Percentiles rank a stretch among this genome's conserved stretches.
Conservation (phyloP, 2,113 vertebrate species). For the Laticauda colubrina region DNA sequence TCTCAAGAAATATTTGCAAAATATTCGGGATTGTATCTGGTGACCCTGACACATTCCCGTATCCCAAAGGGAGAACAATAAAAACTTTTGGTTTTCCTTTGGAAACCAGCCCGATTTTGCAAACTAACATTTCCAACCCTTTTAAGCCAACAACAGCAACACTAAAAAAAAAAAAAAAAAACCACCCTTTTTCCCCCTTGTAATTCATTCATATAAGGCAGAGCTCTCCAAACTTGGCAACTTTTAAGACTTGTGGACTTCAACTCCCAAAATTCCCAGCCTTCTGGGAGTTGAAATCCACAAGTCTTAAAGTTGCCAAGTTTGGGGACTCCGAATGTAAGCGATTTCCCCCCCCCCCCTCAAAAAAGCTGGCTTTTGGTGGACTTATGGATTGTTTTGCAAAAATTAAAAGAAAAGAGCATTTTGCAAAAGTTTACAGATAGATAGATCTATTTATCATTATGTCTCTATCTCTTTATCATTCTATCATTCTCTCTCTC, state of each 20-base stretch:
- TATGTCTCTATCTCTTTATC: no score
- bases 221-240: no score
- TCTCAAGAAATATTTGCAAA: background rate
- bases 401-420: background rate
- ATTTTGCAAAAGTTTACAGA: background rate
- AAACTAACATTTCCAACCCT: background rate
- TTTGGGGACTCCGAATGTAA: no score
- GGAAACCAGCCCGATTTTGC: background rate
- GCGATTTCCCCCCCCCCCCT: no score
- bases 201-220: background rate
- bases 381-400: background rate
- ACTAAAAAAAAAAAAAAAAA: no score
- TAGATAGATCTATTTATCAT: no score
- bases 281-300: no score
- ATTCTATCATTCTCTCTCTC: no score
- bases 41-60: background rate
- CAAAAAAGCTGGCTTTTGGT: background rate
- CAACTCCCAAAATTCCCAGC: no score
- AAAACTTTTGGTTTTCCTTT: background rate
- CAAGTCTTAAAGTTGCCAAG: no score
- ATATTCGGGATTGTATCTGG: background rate
- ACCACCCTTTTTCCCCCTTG: no score
- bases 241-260: no score
- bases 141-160: background rate
- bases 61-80: background rate